Percentiles rank a stretch among this genome's conserved stretches.
Conservation (phyloP, 2,888 invertebrate genomes). For the Rhingia campestris region DNA sequence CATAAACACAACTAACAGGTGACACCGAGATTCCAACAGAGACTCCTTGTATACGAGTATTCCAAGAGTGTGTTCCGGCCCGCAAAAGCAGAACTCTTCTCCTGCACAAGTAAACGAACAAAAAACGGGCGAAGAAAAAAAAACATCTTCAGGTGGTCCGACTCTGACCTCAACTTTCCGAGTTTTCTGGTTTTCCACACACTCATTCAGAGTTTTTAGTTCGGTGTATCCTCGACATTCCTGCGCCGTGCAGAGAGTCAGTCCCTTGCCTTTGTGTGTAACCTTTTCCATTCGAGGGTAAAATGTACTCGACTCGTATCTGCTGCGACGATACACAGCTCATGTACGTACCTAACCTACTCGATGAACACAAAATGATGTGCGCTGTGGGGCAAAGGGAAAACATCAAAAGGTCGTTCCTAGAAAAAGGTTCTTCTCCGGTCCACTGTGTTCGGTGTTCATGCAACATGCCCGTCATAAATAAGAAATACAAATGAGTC, state of each 20-base stretch:
- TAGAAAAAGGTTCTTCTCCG: conserved; percentile 55
- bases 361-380: background rate
- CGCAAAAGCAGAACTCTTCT: background rate
- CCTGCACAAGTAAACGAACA: conserved; percentile 4
- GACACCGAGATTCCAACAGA: conserved; percentile 28
- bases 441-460: conserved; percentile 21
- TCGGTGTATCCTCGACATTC: conserved; percentile 46
- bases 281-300: conserved; percentile 10
- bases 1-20: conserved; percentile 50
- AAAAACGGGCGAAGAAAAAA: background rate
- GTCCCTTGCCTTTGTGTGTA: conserved; percentile 33
- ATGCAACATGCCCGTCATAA: conserved; percentile 33
- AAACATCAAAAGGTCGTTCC: conserved; percentile 61
- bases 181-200: conserved; percentile 19
- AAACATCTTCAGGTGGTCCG: conserved; percentile 58
- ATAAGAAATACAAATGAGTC: conserved; percentile 48
- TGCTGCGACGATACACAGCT: background rate
- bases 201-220: conserved; percentile 1
- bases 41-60: background rate
- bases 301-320: background rate
- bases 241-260: conserved; percentile 7
- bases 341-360: background rate
- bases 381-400: conserved; percentile 23
- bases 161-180: conserved; percentile 45
- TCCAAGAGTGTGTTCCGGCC: conserved; percentile 13